A percentile compares a stretch with the other conserved stretches of the same genome.
phyloP scores from a whole-genome alignment of 2,797 vertebrate genomes.

The Anableps anableps region DNA sequence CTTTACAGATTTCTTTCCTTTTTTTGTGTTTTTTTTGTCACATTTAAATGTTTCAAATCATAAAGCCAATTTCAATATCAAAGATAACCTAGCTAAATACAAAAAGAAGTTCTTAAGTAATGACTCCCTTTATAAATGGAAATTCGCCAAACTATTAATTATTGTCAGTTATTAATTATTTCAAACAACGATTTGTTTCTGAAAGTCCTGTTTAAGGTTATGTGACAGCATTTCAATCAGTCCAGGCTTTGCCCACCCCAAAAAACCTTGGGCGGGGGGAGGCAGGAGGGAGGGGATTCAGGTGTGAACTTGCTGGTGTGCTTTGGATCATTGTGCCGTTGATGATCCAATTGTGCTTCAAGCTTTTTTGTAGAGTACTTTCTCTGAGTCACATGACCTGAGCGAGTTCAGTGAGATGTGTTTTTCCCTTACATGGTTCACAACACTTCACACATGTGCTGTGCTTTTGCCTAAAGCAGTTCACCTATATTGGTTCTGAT shows the following conservation, averaged over 20 bases:
- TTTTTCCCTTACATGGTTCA: constrained; percentile 61
- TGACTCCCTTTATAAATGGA: background rate
- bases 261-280: no score
- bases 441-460: constrained; percentile 42
- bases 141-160: no score
- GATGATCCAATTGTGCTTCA: background rate
- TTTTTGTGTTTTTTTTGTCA: background rate
- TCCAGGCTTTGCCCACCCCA: no score
- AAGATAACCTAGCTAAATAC: background rate
- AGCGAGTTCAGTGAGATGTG: constrained; percentile 44
- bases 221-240: no score
- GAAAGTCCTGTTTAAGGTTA: no score
- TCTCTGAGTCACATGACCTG: constrained; percentile 32
- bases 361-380: constrained; percentile 34
- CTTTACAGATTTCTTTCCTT: background rate
- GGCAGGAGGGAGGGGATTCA: no score
- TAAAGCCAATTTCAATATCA: background rate
- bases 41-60: background rate
- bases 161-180: no score
- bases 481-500: constrained; percentile 15
- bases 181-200: no score
- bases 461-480: background rate
- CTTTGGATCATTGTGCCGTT: background rate
- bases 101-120: background rate
- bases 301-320: background rate